Evolutionary conservation across 2,888 invertebrate genomes (phyloP), one percentile per base, ranked within the genome.

Genomic region (Tethea ocularis): DNA sequence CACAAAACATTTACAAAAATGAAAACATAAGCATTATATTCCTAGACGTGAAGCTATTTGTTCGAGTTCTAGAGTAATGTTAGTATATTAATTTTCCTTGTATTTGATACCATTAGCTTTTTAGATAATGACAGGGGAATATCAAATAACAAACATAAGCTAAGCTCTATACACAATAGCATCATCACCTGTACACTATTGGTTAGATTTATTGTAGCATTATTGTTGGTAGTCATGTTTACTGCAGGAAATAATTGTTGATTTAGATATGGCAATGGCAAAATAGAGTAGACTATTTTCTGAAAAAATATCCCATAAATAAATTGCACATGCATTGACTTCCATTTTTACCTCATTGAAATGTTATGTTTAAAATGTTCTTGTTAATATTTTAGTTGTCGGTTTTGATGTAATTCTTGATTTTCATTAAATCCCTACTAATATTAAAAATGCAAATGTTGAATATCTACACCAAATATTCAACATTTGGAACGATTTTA

Each of bases 401-500:
- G n/a, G n/a, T n/a, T n/a, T n/a, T n/a, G n/a, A n/a, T n/a, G n/a
- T n/a, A n/a, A n/a, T n/a, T n/a, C n/a, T n/a, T n/a, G n/a, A n/a
- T n/a, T n/a, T n/a, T n/a, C n/a, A n/a, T n/a, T n/a, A n/a, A n/a
- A n/a, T n/a, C n/a, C n/a, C n/a, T n/a, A n/a, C n/a, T n/a, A n/a
- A n/a, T n/a, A n/a, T n/a, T n/a, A n/a, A n/a, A n/a, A n/a, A n/a
- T n/a, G n/a, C n/a, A n/a, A n/a, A n/a, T n/a, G n/a, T n/a, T n/a
- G n/a, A n/a, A n/a, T n/a, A n/a, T n/a, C n/a, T n/a, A n/a, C n/a
- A n/a, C n/a, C n/a, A 24, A 24, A 7, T 33, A 3, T 33, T 33
- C 13, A 36, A 13, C 36, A 15, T 36, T 13, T 15, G 13, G 4
- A 57, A 53, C 61, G 61, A 56, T 58, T 29, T 24, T 33, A 29